phyloP scores from a whole-genome alignment of 2,888 invertebrate species.

The Drosophila nigritarsus region DNA sequence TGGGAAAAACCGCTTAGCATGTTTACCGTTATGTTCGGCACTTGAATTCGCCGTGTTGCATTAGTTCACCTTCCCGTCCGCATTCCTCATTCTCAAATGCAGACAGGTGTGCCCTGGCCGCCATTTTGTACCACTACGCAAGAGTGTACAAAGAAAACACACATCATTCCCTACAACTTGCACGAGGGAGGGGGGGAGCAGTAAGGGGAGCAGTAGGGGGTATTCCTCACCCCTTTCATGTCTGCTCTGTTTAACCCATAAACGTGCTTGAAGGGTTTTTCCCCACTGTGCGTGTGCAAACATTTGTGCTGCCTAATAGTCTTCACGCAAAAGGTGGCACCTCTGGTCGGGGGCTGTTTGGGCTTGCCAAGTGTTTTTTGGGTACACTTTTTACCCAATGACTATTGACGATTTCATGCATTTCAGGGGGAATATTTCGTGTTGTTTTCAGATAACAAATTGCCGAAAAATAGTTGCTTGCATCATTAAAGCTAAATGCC shows the following conservation, averaged over 20 bases:
- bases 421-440: not conserved
- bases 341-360: constrained; percentile 23
- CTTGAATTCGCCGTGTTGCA: constrained; percentile 79
- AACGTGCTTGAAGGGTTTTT: constrained; percentile 56
- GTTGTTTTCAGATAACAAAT: not conserved
- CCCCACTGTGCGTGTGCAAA: constrained; percentile 24
- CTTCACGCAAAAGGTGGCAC: constrained; percentile 38
- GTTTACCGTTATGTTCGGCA: constrained; percentile 76
- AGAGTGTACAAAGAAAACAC: constrained; percentile 30
- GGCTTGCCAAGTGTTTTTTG: constrained; percentile 24
- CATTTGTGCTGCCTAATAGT: constrained; percentile 36
- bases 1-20: constrained; percentile 72
- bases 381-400: not conserved
- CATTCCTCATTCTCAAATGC: constrained; percentile 67
- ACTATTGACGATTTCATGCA: not conserved
- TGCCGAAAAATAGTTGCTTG: not conserved
- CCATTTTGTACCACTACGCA: constrained; percentile 45
- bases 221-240: constrained; percentile 33
- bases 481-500: not conserved
- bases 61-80: constrained; percentile 58
- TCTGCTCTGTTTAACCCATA: constrained; percentile 75
- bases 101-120: constrained; percentile 55
- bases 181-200: not conserved
- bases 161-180: not conserved
- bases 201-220: not conserved